Evolutionary conservation across 2,888 invertebrate genomes (phyloP), one percentile per base, ranked within the genome.

Genomic region (Calliopum simillimum): DNA sequence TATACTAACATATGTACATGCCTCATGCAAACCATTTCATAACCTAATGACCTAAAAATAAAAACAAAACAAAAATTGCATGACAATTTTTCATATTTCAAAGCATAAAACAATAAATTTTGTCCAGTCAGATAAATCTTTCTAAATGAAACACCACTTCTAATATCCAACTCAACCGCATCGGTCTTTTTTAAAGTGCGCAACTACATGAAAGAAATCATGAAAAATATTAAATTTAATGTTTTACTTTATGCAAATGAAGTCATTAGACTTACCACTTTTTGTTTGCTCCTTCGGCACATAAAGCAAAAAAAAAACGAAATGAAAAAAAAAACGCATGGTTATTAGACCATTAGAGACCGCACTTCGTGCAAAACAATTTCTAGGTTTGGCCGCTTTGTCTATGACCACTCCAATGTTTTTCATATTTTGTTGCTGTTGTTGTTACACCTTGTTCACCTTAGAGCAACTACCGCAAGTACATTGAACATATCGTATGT

Each of bases 401-500:
- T 65, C 56, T 70, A 23, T 70, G 58, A 55, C 70, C 69, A 69
- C 67, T 63, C 67, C 69, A 72, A 63, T 21, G 19, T 43, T 56
- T 62, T 46, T 23, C 58, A 62, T 58, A 51, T 68, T 43, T 53
- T 23, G 55, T 69, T 65, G 33, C 43, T 23, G 56, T n/a, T 43
- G 8, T 8, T 33, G 33, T 33, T 43, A 55, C 55, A 19, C 23
- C 19, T 44, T 61, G 41, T 25, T 19, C 8, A 21, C 58, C 33
- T 23, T 16, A 49, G 41, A 16, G 49, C 49, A 16, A 49, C 19
- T 53, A 23, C 3, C 53, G 19, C 53, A 23, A 14, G n/a, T 53
- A 53, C 19, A 23, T 13, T 49, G 49, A 6, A 19, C 2, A 13
- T 49, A 19, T 47, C n/a, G 46, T 47, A 56, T 46, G 66, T 68